A percentile compares a stretch with the other conserved stretches of the same genome.
phyloP scores from a whole-genome alignment of 2,113 vertebrate species.

The Xyliphius kryptos region DNA sequence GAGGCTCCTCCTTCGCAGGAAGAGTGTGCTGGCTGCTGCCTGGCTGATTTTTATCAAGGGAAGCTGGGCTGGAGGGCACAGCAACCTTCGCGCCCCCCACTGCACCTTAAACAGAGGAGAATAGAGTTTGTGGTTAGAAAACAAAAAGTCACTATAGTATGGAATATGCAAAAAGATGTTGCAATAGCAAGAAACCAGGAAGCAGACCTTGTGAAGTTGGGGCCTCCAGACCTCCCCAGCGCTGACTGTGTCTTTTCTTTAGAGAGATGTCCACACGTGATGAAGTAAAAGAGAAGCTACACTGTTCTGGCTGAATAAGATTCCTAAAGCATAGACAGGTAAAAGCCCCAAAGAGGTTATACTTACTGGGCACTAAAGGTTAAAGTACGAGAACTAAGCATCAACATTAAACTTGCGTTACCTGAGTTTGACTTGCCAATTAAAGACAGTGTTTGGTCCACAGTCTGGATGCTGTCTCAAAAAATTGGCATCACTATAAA shows the following conservation, averaged over 20 bases:
- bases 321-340: constrained; percentile 66
- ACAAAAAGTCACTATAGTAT: constrained; percentile 27
- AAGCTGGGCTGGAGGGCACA: constrained; percentile 84
- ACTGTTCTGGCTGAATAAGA: constrained; percentile 88
- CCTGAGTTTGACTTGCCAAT: constrained; percentile 99
- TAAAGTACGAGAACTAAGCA: not conserved
- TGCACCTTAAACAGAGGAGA: constrained; percentile 99
- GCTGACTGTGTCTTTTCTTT: constrained; percentile 94
- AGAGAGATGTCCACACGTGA: constrained; percentile 85
- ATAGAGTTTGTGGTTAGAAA: constrained; percentile 85
- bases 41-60: constrained; percentile 81
- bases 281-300: constrained; percentile 81
- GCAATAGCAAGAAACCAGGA: constrained; percentile 58
- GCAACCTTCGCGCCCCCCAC: constrained; percentile 99
- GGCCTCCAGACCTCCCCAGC: constrained; percentile 91
- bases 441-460: constrained; percentile 85
- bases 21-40: constrained; percentile 84
- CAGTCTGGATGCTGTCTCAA: constrained; percentile 83
- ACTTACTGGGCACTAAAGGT: not conserved
- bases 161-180: not conserved
- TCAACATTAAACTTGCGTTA: constrained; percentile 45
- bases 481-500: constrained; percentile 77
- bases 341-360: not conserved
- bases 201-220: constrained; percentile 95
- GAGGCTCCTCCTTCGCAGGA: constrained; percentile 82